These are phyloP conservation scores for Diplazon laetatorius DNA, from an alignment of 2,888 invertebrate species.

Conservation along the genomic window DNA sequence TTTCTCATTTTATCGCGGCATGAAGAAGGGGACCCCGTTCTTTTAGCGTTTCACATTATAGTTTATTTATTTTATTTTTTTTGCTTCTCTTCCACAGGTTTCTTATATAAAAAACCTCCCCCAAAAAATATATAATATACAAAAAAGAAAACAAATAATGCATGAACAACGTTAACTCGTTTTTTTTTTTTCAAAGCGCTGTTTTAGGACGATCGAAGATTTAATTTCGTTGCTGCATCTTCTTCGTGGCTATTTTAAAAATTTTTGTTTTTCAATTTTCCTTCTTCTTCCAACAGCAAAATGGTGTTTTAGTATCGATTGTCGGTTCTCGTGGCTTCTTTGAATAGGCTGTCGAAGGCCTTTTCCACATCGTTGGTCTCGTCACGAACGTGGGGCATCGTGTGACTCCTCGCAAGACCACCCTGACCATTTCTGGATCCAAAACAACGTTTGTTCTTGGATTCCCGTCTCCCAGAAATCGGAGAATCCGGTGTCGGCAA, in stretches of 20 bases:
- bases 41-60: slow-evolving; percentile 4
- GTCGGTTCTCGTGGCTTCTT: slow-evolving; percentile 79
- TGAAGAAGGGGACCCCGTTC: neutral
- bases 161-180: slow-evolving; percentile 17
- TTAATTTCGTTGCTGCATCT: slow-evolving; percentile 20
- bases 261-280: slow-evolving; percentile 9
- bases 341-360: slow-evolving; percentile 94
- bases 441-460: slow-evolving; percentile 48
- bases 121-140: too few species aligned
- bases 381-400: slow-evolving; percentile 87
- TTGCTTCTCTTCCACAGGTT: slow-evolving; percentile 27
- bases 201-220: slow-evolving; percentile 45
- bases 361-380: slow-evolving; percentile 92
- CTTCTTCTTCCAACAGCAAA: slow-evolving; percentile 17
- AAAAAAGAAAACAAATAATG: slow-evolving; percentile 12
- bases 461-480: slow-evolving; percentile 19
- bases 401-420: slow-evolving; percentile 88
- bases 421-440: slow-evolving; percentile 48
- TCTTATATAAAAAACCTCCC: slow-evolving; percentile 26
- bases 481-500: slow-evolving; percentile 58
- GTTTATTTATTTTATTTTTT: slow-evolving; percentile 19
- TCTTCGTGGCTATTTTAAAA: neutral
- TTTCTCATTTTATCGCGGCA: slow-evolving; percentile 42
- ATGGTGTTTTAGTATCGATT: slow-evolving; percentile 72
- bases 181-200: slow-evolving; percentile 31